Base-by-base conservation (phyloP, 2,888 invertebrate species). In the Ophonus ardosiacus region DNA sequence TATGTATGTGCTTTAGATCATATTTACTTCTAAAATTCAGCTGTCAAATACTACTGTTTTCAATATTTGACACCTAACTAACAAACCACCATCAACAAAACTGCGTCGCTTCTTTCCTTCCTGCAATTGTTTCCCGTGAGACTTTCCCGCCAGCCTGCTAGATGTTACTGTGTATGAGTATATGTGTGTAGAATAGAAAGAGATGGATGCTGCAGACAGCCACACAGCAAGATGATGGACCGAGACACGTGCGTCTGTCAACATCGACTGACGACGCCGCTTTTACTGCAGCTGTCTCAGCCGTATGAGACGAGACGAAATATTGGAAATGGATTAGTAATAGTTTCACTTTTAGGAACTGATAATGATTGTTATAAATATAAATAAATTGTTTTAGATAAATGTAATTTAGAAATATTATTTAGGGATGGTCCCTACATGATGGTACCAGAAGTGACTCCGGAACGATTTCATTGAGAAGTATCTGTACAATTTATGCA, bases 211-310 rank as follows among this genome's bases (percentile, higher is more conserved):
- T 74, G 71, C 18, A 74, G 71, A 81, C 51, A 81, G 81, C 81
- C 81, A 81, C 81, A 81, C 81, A 81, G 68, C 51, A 13, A 63
- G 84, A 84, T 84, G 84, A 84, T 84, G 84, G 65, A 65, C 78
- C 40, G 78, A 63, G 31, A 84, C 84, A 84, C 84, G 84, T 84
- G 84, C 65, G 84, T 84, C 84, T 84, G 84, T 84, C 84, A 84
- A 24, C 84, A 51, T 40, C 61, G 15, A 8, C 61, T 61, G 80
- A 38, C 80, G 80, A 38, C 80, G 80, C 57, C 76, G 24, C 51
- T 17, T 21, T 13, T 31, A 31, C 15, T 21, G 15, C 63, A 83
- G 74, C 56, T 61, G 81, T 83, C 31, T 31, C 76, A 10, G 24
- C 57, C 71, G 78, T 38, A 31, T 5, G 31, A 31, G 31, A 31